Conservation (phyloP, 2,797 vertebrate species). For the Spea hammondii region DNA sequence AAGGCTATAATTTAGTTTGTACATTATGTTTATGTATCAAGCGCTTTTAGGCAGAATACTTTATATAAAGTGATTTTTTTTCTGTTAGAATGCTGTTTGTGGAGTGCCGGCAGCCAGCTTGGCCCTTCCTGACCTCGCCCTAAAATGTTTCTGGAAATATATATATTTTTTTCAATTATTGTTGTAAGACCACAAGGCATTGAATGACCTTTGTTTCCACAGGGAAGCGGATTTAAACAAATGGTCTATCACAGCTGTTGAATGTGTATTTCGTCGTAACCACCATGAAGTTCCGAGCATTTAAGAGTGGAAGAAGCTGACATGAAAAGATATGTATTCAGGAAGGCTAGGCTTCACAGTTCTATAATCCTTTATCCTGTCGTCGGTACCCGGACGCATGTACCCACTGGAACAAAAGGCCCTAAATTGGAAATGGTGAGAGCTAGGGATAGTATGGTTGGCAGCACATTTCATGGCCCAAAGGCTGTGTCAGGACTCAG, state of each 20-base stretch:
- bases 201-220: constrained; percentile 62
- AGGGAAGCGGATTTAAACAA: constrained; percentile 72
- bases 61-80: constrained; percentile 32
- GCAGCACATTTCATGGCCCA: constrained; percentile 74
- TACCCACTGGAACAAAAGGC: constrained; percentile 74
- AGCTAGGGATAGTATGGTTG: constrained; percentile 67
- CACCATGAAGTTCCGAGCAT: constrained; percentile 66
- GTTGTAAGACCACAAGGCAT: constrained; percentile 60
- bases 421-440: constrained; percentile 78
- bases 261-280: constrained; percentile 67
- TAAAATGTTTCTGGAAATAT: constrained; percentile 53
- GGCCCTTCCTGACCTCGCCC: constrained; percentile 56
- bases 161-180: constrained; percentile 43
- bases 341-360: constrained; percentile 70
- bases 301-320: constrained; percentile 64
- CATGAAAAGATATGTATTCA: constrained; percentile 73
- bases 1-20: constrained; percentile 25
- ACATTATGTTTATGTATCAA: constrained; percentile 36
- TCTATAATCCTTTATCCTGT: constrained; percentile 77
- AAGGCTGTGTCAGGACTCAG: constrained; percentile 81
- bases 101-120: constrained; percentile 56
- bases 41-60: constrained; percentile 31
- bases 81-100: constrained; percentile 36
- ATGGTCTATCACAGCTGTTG: constrained; percentile 67
- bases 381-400: constrained; percentile 63